These are phyloP conservation scores for Balaeniceps rex DNA, from an alignment of 2,113 vertebrate genomes.

Conservation along the genomic window DNA sequence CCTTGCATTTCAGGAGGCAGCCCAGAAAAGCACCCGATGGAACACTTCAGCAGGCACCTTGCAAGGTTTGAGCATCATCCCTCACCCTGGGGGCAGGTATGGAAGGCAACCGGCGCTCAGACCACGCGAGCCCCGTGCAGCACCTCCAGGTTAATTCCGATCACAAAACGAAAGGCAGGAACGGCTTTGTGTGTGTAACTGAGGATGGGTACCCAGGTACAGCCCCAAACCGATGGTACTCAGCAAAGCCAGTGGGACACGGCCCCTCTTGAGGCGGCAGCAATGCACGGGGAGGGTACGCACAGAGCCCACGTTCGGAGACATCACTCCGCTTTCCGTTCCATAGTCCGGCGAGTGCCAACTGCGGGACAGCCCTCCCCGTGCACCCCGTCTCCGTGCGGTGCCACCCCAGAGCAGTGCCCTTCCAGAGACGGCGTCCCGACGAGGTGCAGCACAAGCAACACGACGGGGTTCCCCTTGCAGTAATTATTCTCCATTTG, in stretches of 20 bases:
- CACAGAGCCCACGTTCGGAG: neutral
- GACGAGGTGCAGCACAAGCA: neutral
- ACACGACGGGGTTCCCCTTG: neutral
- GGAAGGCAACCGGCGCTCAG: neutral
- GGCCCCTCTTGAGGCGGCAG: neutral
- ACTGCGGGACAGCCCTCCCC: neutral
- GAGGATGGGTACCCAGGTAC: neutral
- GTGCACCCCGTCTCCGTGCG: accelerated
- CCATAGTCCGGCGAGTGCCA: accelerated
- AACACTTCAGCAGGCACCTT: neutral
- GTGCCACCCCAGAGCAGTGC: neutral
- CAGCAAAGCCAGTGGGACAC: neutral
- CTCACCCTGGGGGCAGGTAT: neutral
- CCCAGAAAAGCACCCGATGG: too few relatives aligned
- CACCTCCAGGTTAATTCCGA: neutral
- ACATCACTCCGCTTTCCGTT: neutral
- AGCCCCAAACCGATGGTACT: neutral
- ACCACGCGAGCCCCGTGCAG: neutral
- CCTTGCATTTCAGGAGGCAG: neutral
- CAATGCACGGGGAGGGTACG: neutral
- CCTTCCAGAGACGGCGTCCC: neutral
- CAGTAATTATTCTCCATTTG: neutral
- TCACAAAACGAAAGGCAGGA: neutral
- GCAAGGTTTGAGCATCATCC: neutral
- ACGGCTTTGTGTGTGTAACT: neutral